Conservation (phyloP, 2,113 vertebrate genomes). For the Apteryx mantelli region DNA sequence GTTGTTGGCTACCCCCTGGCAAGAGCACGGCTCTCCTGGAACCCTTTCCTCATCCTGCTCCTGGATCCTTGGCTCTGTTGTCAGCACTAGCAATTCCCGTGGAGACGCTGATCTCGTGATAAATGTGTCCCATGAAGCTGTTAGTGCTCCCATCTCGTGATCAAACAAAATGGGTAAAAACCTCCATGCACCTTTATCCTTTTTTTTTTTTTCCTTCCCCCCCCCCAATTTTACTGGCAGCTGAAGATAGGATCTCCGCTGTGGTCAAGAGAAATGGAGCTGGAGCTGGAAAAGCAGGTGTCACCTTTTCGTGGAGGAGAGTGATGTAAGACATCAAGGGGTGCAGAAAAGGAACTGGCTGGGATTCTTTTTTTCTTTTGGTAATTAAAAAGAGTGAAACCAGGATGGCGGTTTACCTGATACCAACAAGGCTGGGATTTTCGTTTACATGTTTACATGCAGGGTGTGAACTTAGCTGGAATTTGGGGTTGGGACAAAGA, state of each 20-base stretch:
- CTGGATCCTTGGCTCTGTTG: not conserved
- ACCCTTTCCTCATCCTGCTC: not conserved
- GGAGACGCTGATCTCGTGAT: not conserved
- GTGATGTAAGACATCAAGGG: not conserved
- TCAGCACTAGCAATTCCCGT: fast-evolving
- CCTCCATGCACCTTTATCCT: fast-evolving
- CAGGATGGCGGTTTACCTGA: no score
- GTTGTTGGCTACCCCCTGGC: not conserved
- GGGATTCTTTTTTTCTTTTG: not conserved
- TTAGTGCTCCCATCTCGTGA: not conserved
- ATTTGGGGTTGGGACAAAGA: no score
- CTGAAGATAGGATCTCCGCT: not conserved
- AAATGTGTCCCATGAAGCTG: not conserved
- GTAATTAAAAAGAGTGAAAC: no score
- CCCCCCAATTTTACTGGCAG: not conserved
- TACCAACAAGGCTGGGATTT: no score
- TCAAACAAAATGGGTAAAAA: not conserved
- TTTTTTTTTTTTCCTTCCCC: not conserved
- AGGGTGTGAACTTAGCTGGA: no score
- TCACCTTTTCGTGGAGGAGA: not conserved
- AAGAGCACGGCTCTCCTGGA: not conserved
- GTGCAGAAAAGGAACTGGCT: not conserved
- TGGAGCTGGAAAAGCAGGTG: not conserved
- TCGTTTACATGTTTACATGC: no score
- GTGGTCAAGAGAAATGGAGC: not conserved